Evolutionary conservation across 2,888 invertebrate species (phyloP), one percentile per base, ranked within the genome.

Genomic region (Hipparchia sbordonii): DNA sequence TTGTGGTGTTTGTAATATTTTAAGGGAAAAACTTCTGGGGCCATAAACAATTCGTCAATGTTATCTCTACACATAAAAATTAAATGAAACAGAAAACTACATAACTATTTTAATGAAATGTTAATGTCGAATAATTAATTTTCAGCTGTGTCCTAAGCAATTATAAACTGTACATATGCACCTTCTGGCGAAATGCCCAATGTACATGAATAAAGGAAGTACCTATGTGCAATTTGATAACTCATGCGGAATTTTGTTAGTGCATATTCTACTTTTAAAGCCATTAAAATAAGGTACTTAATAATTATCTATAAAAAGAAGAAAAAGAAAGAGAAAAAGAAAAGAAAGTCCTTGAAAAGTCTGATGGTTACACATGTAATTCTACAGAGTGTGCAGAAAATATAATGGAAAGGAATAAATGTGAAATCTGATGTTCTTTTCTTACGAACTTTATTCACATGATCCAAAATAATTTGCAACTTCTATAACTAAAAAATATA

Each of bases 121-220:
- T 48, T 61, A 45, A 61, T n/a, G 61, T 61, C 45, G 45, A 45
- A n/a, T 45, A 61, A 61, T 61, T 45, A 12, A 61, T 61, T 61
- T 61, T 46, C 61, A 61, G n/a, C 61, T 45, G 45, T 45, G 12
- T 61, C 46, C n/a, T 45, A 61, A 61, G 45, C 61, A 61, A 61
- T 61, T 61, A 61, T 45, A 61, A 61, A 46, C 61, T 61, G 7
- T 61, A 61, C 1, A 48, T 48, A 48, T 48, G 48, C 45, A 61
- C 61, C 23, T 23, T 61, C 45, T 61, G 61, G 61, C 61, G 46
- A 61, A 61, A n/a, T 8, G 61, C 45, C 61, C 45, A 61, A 61
- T 61, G n/a, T 61, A 12, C 13, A 13, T 56, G 13, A 56, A 10
- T 60, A 60, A 60, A 60, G 9, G 13, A 39, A 60, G 45, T 61